Evolutionary conservation across 2,888 invertebrate species (phyloP), one percentile per base, ranked within the genome.

Genomic region (Cheilosia vernalis): DNA sequence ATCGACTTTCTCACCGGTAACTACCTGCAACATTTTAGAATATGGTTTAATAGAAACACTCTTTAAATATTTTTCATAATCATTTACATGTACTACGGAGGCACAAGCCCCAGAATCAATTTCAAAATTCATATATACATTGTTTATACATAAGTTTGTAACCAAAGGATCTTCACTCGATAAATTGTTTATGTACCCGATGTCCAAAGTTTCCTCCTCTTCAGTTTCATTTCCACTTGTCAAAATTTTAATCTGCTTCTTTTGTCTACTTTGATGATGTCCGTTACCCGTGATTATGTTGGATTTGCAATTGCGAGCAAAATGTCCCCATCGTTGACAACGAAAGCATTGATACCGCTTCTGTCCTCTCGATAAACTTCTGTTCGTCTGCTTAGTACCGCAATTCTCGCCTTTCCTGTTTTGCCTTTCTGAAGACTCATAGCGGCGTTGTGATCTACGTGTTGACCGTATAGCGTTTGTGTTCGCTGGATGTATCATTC

Each of bases 401-500:
- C 2, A 10, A 53, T 10, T 15, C 21, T 42, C 5, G 4, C 24
- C 7, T 13, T 49, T 19, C n/a, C 21, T 49, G 9, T 49, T 49
- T 17, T 49, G 49, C 4, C 9, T 49, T 21, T 49, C 21, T 30
- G 30, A 9, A 7, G 49, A 21, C 10, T 21, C 7, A 13, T 42
- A 15, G 15, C 42, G 42, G 42, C 42, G 7, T 47, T 7, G 6
- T 19, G 53, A 30, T 55, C 19, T 55, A 55, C 17, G n/a, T n/a
- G 30, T 17, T 30, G 55, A 30, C 4, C 53, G 53, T 24, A 53
- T 53, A 13, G 5, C 15, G n/a, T 61, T 24, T 9, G 49, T 64
- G 64, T 64, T 64, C 13, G 10, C 51, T 5, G 64, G 24, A 55
- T 24, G 13, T n/a, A 61, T 44, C 61, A 61, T 61, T 9, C 44